phyloP scores from a whole-genome alignment of 2,888 invertebrate species.

The Lasioglossum calceatum region DNA sequence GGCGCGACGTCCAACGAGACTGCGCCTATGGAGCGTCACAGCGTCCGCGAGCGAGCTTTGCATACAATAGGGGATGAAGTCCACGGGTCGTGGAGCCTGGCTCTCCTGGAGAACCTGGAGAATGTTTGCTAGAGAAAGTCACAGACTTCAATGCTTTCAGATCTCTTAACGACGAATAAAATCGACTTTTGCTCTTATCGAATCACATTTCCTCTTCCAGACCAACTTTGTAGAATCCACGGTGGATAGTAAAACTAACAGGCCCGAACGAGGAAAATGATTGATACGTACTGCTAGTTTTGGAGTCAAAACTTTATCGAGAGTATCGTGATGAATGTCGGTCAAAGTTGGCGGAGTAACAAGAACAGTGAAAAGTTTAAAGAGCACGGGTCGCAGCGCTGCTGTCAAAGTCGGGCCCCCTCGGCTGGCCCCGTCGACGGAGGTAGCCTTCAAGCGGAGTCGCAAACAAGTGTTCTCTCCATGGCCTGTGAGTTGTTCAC shows the following conservation, averaged over 20 bases:
- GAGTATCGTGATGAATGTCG: not conserved
- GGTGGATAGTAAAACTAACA: not conserved
- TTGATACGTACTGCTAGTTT: not conserved
- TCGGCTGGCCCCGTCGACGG: not conserved
- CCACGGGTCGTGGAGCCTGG: not conserved
- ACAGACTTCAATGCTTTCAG: not conserved
- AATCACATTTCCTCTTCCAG: no score
- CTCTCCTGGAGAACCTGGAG: not conserved
- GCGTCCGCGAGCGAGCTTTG: not conserved
- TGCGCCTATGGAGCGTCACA: not conserved
- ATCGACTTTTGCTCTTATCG: not conserved
- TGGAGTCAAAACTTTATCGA: no score
- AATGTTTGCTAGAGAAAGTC: not conserved
- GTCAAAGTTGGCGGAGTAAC: not conserved
- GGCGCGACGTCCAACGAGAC: conserved; percentile 25
- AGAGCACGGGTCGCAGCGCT: not conserved
- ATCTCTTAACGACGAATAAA: not conserved
- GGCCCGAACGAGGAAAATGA: not conserved
- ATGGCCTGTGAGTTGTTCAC: conserved; percentile 44
- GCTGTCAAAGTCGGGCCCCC: not conserved
- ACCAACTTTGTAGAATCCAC: not conserved
- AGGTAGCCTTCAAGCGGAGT: conserved; percentile 25
- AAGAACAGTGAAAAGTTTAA: conserved; percentile 2
- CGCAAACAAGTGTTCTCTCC: conserved; percentile 47
- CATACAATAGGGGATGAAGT: conserved; percentile 3